phyloP scores from a whole-genome alignment of 2,797 vertebrate genomes.

The Arremon aurantiirostris region DNA sequence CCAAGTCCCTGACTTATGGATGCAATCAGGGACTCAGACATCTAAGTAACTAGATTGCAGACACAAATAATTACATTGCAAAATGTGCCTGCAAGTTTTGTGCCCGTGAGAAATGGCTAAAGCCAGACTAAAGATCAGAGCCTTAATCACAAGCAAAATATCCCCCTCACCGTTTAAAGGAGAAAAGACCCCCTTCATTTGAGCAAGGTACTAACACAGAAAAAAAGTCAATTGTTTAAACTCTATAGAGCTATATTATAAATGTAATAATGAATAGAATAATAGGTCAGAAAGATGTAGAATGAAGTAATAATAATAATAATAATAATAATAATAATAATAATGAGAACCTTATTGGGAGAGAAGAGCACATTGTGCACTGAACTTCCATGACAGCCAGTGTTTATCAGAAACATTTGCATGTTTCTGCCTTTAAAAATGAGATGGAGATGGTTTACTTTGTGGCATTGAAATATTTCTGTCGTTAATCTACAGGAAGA shows the following conservation, averaged over 20 bases:
- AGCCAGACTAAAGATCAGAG: constrained; percentile 26
- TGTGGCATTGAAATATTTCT: background rate
- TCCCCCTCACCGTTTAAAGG: background rate
- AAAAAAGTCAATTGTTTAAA: background rate
- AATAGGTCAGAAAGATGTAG: background rate
- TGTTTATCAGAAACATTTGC: background rate
- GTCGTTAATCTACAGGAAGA: background rate
- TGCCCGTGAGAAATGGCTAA: constrained; percentile 26
- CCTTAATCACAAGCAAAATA: constrained; percentile 33
- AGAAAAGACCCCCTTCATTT: background rate
- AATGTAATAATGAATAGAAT: background rate
- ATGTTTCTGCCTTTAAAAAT: background rate
- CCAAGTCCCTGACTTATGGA: constrained; percentile 56
- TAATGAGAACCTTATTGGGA: background rate
- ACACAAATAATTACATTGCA: constrained; percentile 53
- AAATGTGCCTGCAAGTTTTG: constrained; percentile 45
- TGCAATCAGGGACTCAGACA: constrained; percentile 57
- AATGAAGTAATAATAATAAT: background rate
- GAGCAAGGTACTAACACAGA: background rate
- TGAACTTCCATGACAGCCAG: background rate
- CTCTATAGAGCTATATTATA: background rate
- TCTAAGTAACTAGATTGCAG: constrained; percentile 60
- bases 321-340: background rate
- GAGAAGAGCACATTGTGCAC: background rate
- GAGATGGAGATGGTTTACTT: background rate